These are phyloP conservation scores for Piaya cayana DNA, from an alignment of 2,113 vertebrate species.

Conservation along the genomic window DNA sequence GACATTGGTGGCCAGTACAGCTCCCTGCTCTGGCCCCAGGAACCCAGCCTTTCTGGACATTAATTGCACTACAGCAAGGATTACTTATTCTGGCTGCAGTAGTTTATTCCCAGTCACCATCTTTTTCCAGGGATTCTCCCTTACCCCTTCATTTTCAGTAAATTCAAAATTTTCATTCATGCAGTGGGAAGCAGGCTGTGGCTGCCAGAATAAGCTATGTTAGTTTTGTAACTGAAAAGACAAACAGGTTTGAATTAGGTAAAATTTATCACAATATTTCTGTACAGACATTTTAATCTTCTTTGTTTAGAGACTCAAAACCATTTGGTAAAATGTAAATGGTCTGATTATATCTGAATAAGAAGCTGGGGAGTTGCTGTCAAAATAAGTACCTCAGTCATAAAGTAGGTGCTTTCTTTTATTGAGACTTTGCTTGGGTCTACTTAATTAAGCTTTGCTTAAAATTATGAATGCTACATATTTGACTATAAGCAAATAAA, in stretches of 20 bases:
- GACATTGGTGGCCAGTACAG: neutral
- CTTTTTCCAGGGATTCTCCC: neutral
- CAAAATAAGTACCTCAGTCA: neutral
- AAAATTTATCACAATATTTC: neutral
- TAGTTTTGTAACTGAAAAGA: neutral
- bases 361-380: neutral
- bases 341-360: neutral
- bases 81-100: neutral
- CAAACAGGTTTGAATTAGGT: neutral
- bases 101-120: neutral
- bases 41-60: neutral
- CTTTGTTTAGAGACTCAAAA: neutral
- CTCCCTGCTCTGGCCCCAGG: too few relatives aligned
- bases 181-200: neutral
- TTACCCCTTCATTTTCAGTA: neutral
- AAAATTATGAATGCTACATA: neutral
- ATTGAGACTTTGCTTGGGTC: neutral
- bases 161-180: neutral
- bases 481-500: neutral
- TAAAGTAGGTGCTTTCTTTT: neutral
- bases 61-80: neutral
- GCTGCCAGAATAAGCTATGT: neutral
- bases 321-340: neutral
- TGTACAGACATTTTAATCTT: neutral
- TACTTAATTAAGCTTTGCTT: neutral